phyloP scores from a whole-genome alignment of 2,113 vertebrate genomes.

The Lanius collurio region DNA sequence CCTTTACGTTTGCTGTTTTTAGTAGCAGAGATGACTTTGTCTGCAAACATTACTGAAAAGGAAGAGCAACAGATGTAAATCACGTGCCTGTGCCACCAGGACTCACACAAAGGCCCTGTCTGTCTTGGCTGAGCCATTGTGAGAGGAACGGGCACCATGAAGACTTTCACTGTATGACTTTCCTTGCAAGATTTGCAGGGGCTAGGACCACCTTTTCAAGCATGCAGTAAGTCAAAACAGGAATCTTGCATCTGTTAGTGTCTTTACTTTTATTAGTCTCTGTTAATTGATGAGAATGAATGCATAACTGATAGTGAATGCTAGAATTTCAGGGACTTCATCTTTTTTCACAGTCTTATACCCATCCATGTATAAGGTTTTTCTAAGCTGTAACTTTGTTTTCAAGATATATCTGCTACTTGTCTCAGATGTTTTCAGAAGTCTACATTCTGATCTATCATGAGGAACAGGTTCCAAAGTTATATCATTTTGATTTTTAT shows the following conservation, averaged over 20 bases:
- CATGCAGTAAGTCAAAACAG: background rate
- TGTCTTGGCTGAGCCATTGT: background rate
- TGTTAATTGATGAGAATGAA: background rate
- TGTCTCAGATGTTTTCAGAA: background rate
- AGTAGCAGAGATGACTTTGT: background rate
- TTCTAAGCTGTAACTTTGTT: background rate
- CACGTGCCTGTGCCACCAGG: rapidly evolving
- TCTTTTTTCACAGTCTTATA: background rate
- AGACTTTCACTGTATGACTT: background rate
- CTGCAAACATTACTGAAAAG: background rate
- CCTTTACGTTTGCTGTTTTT: background rate
- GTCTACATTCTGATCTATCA: background rate
- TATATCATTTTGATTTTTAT: background rate
- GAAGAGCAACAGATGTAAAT: background rate
- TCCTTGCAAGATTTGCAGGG: background rate
- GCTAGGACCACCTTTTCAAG: background rate
- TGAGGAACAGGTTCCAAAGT: background rate
- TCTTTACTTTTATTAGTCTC: background rate
- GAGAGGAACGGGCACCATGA: background rate
- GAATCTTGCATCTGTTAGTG: background rate
- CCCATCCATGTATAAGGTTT: background rate
- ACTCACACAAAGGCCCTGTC: background rate
- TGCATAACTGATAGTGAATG: background rate
- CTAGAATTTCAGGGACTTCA: background rate
- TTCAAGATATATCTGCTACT: background rate